phyloP scores from a whole-genome alignment of 1,140 invertebrate genomes.

The Drosophila nebulosa region DNA sequence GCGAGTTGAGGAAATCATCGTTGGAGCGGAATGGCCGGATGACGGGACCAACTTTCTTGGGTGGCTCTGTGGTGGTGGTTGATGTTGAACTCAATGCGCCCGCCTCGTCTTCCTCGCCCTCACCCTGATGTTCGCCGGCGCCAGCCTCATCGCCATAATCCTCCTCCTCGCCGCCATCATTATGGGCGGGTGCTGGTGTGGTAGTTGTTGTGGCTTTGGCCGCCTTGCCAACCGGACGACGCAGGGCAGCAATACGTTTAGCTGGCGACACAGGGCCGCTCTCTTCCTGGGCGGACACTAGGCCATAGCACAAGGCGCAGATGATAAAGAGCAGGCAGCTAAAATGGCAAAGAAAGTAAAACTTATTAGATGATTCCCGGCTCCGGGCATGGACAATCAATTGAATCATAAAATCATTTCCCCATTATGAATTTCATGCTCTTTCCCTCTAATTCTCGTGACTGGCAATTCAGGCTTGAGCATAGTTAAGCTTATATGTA shows the following conservation, averaged over 20 bases:
- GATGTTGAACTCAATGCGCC: conserved; percentile 81
- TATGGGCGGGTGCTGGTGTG: conserved; percentile 54
- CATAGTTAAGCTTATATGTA: background rate
- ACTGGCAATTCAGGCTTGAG: conserved; percentile 15
- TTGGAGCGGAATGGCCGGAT: conserved; percentile 87
- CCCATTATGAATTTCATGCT: background rate
- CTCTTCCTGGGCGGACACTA: conserved; percentile 58
- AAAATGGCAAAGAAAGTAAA: background rate
- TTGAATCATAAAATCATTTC: background rate
- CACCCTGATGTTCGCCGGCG: conserved; percentile 80
- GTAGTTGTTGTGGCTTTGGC: conserved; percentile 66
- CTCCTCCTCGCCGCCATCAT: conserved; percentile 71
- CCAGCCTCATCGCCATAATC: conserved; percentile 77
- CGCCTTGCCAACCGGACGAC: conserved; percentile 70
- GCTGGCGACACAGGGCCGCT: conserved; percentile 39
- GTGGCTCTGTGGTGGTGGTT: conserved; percentile 86
- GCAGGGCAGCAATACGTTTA: conserved; percentile 65
- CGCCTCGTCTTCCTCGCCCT: conserved; percentile 78
- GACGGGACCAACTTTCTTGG: conserved; percentile 85
- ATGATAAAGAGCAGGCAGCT: conserved; percentile 77
- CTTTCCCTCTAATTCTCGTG: conserved; percentile 16
- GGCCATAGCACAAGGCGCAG: conserved; percentile 60
- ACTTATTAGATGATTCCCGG: background rate
- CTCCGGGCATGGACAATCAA: background rate
- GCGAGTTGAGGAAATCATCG: conserved; percentile 86